Percentiles rank a stretch among this genome's conserved stretches.
phyloP scores from a whole-genome alignment of 2,888 invertebrate genomes.

The Serrognathus titanus region DNA sequence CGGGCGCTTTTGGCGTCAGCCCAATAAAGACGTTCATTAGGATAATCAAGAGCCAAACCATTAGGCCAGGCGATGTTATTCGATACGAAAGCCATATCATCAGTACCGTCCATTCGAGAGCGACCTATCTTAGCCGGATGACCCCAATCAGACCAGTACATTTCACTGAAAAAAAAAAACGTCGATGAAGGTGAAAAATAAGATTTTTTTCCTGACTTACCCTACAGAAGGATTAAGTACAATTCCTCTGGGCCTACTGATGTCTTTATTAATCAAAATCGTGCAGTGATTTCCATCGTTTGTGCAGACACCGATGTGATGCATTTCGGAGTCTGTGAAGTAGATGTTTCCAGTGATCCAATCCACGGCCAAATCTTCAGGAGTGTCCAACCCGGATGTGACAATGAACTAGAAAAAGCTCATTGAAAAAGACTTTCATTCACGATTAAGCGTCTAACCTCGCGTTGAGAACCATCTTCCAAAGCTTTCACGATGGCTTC shows the following conservation, averaged over 20 bases:
- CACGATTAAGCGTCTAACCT: conserved; percentile 43
- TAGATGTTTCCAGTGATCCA: conserved; percentile 78
- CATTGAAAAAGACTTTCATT: neutral
- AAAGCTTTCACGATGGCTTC: conserved; percentile 67
- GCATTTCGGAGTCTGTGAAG: conserved; percentile 70
- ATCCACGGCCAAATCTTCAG: conserved; percentile 75
- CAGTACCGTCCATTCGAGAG: conserved; percentile 82
- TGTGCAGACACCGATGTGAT: conserved; percentile 71
- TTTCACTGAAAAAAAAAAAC: conserved; percentile 56
- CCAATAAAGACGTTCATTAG: conserved; percentile 81
- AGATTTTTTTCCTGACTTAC: conserved; percentile 43
- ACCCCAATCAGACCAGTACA: conserved; percentile 95
- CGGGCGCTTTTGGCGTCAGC: conserved; percentile 71
- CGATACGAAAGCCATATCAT: conserved; percentile 59
- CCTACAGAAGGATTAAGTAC: conserved; percentile 67
- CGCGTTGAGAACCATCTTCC: conserved; percentile 59
- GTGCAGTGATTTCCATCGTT: conserved; percentile 65
- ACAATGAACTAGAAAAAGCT: conserved; percentile 51
- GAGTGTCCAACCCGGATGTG: conserved; percentile 65
- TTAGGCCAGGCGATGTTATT: conserved; percentile 74
- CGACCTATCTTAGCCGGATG: conserved; percentile 67
- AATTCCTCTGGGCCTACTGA: conserved; percentile 66
- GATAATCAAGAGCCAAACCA: conserved; percentile 79
- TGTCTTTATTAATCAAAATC: conserved; percentile 58
- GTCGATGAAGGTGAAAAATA: too few species aligned